Base-by-base conservation (phyloP, 2,888 invertebrate genomes). In the Drosophila suboccidentalis region DNA sequence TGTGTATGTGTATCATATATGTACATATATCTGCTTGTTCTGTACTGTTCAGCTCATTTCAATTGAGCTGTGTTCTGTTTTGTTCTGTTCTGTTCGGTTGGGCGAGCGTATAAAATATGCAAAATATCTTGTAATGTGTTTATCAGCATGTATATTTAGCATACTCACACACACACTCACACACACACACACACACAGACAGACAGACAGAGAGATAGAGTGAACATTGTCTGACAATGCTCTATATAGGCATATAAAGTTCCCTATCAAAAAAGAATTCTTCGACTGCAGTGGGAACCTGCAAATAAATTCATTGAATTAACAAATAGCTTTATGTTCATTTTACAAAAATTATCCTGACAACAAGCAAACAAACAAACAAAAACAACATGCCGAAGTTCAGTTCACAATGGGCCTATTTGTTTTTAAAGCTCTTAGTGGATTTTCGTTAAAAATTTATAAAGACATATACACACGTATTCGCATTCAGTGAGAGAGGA, bases 61-160 rank as follows among this genome's bases (percentile, higher is more conserved):
- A n/a, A 6, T 39, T 43, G 46, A 41, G 65, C 34, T 51, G 22
- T n/a, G 44, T 46, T 55, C 5, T 34, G 55, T 55, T 55, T 32
- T 15, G 61, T 44, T 47, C 17, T 39, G 63, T 36, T 46, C 26
- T 11, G 39, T 41, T 63, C 58, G 43, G 62, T 49, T 38, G 63
- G 54, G 29, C 34, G 67, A 39, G 38, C 68, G 62, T 75, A 77
- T 81, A 82, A 87, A 85, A 85, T 87, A 84, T 82, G 85, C 80
- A 87, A 87, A 87, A 82, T 83, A 85, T 87, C 87, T 83, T 82
- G 82, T 82, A 82, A 82, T 82, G 81, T 84, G 87, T 84, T 87
- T 82, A 84, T 87, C 87, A 82, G 65, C 81, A 65, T 74, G 81
- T 67, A 61, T 57, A 75, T 77, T 75, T 78, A 64, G 73, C 75